Percentiles rank a stretch among this genome's conserved stretches.
phyloP scores from a whole-genome alignment of 2,888 invertebrate species.

The Rugalucina vietnamica region DNA sequence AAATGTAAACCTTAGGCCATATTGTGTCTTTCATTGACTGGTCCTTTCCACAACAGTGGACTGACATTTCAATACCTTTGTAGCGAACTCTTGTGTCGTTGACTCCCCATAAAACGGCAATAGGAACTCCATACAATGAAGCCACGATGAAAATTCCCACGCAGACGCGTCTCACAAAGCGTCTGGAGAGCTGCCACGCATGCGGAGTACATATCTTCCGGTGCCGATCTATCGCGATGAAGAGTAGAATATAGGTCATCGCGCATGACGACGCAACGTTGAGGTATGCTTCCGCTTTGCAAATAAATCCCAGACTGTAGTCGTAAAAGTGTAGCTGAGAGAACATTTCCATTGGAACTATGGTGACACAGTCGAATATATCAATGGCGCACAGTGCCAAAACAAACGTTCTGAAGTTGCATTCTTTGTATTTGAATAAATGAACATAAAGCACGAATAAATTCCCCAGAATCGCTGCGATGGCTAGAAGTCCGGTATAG shows the following conservation, averaged over 20 bases:
- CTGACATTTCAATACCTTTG: neutral
- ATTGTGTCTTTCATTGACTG: neutral
- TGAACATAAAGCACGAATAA: constrained; percentile 9
- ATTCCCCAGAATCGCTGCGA: neutral
- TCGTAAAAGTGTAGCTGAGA: neutral
- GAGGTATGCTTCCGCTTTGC: neutral
- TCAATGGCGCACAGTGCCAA: neutral
- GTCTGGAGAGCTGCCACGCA: neutral
- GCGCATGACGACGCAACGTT: neutral
- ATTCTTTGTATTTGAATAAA: constrained; percentile 13
- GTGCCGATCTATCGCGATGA: neutral
- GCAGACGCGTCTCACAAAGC: neutral
- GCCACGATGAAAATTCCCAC: neutral
- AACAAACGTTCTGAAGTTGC: constrained; percentile 7
- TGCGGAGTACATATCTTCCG: neutral
- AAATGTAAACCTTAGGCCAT: neutral
- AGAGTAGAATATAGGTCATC: constrained; percentile 5
- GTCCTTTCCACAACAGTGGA: neutral
- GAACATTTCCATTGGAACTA: constrained; percentile 3
- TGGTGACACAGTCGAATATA: neutral
- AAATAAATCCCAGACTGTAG: neutral
- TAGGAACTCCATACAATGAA: neutral
- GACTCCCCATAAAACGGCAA: neutral
- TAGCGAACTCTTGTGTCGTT: neutral
- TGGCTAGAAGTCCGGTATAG: neutral